phyloP scores from a whole-genome alignment of 2,797 vertebrate genomes.

The Parauchenoglanis punctatus region DNA sequence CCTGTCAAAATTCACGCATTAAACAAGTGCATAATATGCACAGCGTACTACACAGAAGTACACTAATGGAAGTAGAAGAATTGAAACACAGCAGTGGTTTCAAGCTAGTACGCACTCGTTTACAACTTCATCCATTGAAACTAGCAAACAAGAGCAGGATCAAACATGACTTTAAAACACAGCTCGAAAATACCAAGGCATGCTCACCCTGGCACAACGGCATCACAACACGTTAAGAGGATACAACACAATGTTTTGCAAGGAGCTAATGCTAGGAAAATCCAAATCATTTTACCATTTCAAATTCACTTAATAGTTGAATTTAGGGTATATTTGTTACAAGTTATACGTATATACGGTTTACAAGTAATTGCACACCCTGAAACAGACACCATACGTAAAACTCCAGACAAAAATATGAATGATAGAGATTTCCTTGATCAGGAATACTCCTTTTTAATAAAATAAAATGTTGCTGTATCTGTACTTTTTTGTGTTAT shows the following conservation, averaged over 20 bases:
- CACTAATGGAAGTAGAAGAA: too few species aligned
- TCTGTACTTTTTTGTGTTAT: not conserved
- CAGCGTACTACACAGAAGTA: too few species aligned
- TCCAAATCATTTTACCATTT: not conserved
- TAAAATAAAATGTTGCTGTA: not conserved
- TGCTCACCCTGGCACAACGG: not conserved
- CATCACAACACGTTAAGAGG: not conserved
- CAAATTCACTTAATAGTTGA: not conserved
- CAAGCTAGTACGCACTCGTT: too few species aligned
- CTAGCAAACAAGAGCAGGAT: not conserved
- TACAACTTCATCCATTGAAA: not conserved
- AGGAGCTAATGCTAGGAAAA: not conserved
- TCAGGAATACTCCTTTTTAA: not conserved
- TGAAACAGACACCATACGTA: not conserved
- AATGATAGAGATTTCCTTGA: not conserved
- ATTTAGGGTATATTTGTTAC: not conserved
- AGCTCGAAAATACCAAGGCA: not conserved
- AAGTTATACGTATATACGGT: not conserved
- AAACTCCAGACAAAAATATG: not conserved
- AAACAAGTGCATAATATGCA: too few species aligned
- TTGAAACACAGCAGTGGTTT: too few species aligned
- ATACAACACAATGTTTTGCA: not conserved
- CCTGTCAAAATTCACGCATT: too few species aligned
- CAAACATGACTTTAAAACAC: not conserved
- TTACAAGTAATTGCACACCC: not conserved